phyloP scores from a whole-genome alignment of 1,140 invertebrate genomes.

The Nilaparvata lugens region DNA sequence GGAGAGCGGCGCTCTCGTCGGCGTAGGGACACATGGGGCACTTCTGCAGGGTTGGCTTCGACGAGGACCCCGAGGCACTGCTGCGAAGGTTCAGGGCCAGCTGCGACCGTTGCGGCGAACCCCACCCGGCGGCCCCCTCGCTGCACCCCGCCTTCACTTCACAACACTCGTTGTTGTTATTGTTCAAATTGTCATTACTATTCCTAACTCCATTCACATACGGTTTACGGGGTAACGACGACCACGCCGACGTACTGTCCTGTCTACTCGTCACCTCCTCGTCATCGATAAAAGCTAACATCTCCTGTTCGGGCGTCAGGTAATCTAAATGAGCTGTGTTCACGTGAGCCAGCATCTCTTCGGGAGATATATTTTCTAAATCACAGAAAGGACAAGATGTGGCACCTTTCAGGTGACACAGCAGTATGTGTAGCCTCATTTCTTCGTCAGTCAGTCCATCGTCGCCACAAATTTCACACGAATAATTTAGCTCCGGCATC shows the following conservation, averaged over 20 bases:
- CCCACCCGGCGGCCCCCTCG: conserved; percentile 36
- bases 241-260: conserved; percentile 17
- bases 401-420: conserved; percentile 64
- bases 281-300: conserved; percentile 43
- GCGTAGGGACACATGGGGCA: conserved; percentile 75
- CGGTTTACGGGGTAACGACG: conserved; percentile 19
- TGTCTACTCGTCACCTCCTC: conserved; percentile 30
- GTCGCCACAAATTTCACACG: conserved; percentile 73
- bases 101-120: conserved; percentile 42
- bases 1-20: conserved; percentile 57
- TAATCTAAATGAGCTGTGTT: conserved; percentile 73
- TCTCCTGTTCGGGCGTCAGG: conserved; percentile 51
- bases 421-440: conserved; percentile 65
- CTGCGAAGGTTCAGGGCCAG: conserved; percentile 40
- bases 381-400: conserved; percentile 75
- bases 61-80: conserved; percentile 35
- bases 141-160: conserved; percentile 11
- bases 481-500: conserved; percentile 39
- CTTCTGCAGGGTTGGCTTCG: conserved; percentile 39
- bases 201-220: conserved; percentile 22
- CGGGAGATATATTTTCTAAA: conserved; percentile 54
- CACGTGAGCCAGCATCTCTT: conserved; percentile 67
- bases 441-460: conserved; percentile 68
- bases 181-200: conserved; percentile 37
- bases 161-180: conserved; percentile 37